Evolutionary conservation across 2,888 invertebrate species (phyloP), one percentile per base, ranked within the genome.

Genomic region (Caenorhabditis afra): DNA sequence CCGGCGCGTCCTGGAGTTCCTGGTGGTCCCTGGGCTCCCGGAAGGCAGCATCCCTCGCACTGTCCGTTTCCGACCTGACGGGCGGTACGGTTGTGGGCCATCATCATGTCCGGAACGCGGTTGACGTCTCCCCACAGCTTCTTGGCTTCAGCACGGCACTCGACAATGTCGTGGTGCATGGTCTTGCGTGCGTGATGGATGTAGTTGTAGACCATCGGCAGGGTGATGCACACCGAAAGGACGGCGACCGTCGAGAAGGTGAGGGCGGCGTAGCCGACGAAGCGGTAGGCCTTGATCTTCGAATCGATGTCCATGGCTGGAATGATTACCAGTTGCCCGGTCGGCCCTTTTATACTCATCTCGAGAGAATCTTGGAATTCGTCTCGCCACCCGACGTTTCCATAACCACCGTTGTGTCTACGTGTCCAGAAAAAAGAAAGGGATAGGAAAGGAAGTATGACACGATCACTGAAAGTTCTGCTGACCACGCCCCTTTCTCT

Each of bases 261-360:
- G 44, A 88, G 83, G 20, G 89, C 87, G 57, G 88, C 87, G 67
- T 89, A 89, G 74, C 88, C 88, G 73, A 89, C 88, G 79, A 89
- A 88, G 62, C 87, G 86, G 81, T 89, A 89, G 44, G 88, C 89
- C 80, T 87, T 82, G 67, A 82, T 82, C 62, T 80, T 80, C 55
- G 82, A 78, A 73, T 82, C 82, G 78, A 82, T 78, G 53, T 82
- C 82, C 82, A 82, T 82, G 77, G 49, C 55, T 59, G 59, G 62
- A 68, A 62, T 68, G 55, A 57, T 65, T 73, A 64, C 73, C 41
- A 22, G 64, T 73, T 64, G 41, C 49, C 16, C 1, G 12, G 29
- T 1, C 57, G 10, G 4, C 41, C 57, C 71, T 73, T 73, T 64
- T 73, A 73, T 73, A 73, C 64, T 29, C 37, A 44, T 20, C n/a